A percentile compares a stretch with the other conserved stretches of the same genome.
These are phyloP conservation scores for Nothoprocta pentlandii DNA, from an alignment of 2,113 vertebrate species.

Conservation along the genomic window DNA sequence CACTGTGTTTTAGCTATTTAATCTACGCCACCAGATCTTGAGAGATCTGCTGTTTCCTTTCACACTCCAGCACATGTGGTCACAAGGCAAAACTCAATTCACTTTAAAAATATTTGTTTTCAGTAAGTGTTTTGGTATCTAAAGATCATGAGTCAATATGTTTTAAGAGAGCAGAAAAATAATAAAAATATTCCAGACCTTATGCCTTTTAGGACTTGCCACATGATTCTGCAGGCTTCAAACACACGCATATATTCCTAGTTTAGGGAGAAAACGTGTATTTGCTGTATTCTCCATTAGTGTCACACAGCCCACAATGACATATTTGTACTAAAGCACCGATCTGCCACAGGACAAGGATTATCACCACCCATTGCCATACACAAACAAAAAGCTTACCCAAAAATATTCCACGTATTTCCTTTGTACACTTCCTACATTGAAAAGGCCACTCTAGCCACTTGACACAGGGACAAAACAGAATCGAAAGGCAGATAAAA, in stretches of 20 bases:
- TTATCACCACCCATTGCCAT: not conserved
- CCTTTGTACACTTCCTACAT: not conserved
- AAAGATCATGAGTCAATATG: not conserved
- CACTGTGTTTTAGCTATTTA: conserved; percentile 11
- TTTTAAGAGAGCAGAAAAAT: not conserved
- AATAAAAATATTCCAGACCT: not conserved
- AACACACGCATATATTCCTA: too few species aligned
- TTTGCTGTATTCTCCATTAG: not conserved
- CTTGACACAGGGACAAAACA: not conserved
- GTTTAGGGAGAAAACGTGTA: not conserved
- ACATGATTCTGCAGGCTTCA: not conserved
- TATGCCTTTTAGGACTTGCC: not conserved
- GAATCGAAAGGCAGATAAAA: not conserved
- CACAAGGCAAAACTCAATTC: not conserved
- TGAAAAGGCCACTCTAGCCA: not conserved
- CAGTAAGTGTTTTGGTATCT: not conserved
- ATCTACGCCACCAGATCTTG: conserved; percentile 2
- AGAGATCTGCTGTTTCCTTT: conserved; percentile 32
- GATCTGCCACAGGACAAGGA: not conserved
- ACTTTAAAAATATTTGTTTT: not conserved
- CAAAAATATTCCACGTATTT: not conserved
- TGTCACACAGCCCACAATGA: not conserved
- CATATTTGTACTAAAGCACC: not conserved
- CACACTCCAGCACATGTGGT: not conserved
- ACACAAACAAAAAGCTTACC: not conserved